Evolutionary conservation across 2,113 vertebrate genomes (phyloP).

Genomic region (Pycnonotus jocosus): DNA sequence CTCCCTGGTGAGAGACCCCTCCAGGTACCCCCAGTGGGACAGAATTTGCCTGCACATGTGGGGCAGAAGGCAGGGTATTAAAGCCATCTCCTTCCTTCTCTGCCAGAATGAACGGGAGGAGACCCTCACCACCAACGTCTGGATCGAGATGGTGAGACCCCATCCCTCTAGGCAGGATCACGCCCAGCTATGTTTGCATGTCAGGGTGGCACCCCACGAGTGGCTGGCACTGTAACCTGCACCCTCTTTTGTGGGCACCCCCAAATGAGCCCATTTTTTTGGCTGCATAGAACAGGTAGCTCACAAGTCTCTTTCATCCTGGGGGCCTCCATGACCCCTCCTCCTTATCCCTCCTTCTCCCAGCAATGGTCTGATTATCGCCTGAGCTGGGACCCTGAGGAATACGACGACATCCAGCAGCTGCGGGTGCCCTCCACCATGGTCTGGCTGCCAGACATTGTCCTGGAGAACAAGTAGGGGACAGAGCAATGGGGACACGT

Average conservation of each 20-base stretch:
- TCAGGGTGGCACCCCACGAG: background rate
- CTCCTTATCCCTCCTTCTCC: background rate
- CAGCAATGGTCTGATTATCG: conserved; percentile 92
- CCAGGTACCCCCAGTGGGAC: rapidly evolving
- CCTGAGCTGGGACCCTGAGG: conserved; percentile 79
- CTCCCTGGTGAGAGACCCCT: conserved; percentile 78
- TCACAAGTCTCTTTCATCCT: background rate
- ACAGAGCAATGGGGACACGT: background rate
- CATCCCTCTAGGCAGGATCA: background rate
- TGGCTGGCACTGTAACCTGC: background rate
- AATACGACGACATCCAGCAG: conserved; percentile 78
- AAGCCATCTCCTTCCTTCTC: background rate
- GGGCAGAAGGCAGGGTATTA: background rate
- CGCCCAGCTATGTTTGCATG: rapidly evolving
- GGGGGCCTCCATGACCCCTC: background rate
- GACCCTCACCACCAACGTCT: conserved; percentile 89
- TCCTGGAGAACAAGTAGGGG: conserved; percentile 93
- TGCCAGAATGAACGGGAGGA: conserved; percentile 90
- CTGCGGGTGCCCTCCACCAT: conserved; percentile 85
- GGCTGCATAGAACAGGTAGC: background rate
- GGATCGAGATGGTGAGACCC: conserved; percentile 91
- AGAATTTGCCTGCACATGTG: background rate
- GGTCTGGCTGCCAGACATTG: conserved; percentile 90
- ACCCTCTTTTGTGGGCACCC: background rate
- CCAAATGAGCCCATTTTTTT: background rate